These are phyloP conservation scores for Drosophila prolongata DNA, from an alignment of 2,888 invertebrate species.

Conservation along the genomic window DNA sequence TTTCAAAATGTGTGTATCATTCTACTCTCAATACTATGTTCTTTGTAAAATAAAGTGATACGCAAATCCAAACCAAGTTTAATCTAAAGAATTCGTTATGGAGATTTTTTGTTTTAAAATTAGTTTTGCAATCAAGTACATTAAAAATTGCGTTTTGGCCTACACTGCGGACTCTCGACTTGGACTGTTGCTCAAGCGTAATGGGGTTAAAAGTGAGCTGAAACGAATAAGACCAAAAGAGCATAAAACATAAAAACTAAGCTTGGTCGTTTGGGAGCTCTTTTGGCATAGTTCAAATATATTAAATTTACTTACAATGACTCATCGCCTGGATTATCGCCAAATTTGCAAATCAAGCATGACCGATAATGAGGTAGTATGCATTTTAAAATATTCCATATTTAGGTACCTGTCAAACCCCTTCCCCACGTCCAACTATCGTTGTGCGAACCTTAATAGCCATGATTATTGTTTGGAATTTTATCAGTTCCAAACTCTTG, in stretches of 20 bases:
- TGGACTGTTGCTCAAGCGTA: conserved; percentile 74
- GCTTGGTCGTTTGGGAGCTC: conserved; percentile 54
- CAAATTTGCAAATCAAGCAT: conserved; percentile 49
- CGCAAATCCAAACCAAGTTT: too few species aligned
- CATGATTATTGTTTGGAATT: conserved; percentile 47
- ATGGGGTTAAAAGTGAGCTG: conserved; percentile 79
- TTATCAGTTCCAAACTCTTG: conserved; percentile 43
- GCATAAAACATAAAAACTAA: conserved; percentile 28
- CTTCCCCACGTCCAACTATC: not conserved
- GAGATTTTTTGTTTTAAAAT: too few species aligned
- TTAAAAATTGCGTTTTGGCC: not conserved
- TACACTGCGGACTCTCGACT: conserved; percentile 23
- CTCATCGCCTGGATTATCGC: conserved; percentile 34
- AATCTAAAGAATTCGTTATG: too few species aligned
- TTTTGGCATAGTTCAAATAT: conserved; percentile 6
- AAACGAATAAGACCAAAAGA: conserved; percentile 61
- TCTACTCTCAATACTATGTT: too few species aligned
- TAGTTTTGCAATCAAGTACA: too few species aligned
- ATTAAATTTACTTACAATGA: conserved; percentile 42
- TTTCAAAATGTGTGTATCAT: too few species aligned
- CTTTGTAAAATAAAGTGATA: too few species aligned
- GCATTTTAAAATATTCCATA: conserved; percentile 24
- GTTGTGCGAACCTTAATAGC: conserved; percentile 1
- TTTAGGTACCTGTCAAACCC: not conserved
- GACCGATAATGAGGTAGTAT: conserved; percentile 51